Conservation (phyloP, 1,140 invertebrate species). For the Ctenoplectra terminalis region DNA sequence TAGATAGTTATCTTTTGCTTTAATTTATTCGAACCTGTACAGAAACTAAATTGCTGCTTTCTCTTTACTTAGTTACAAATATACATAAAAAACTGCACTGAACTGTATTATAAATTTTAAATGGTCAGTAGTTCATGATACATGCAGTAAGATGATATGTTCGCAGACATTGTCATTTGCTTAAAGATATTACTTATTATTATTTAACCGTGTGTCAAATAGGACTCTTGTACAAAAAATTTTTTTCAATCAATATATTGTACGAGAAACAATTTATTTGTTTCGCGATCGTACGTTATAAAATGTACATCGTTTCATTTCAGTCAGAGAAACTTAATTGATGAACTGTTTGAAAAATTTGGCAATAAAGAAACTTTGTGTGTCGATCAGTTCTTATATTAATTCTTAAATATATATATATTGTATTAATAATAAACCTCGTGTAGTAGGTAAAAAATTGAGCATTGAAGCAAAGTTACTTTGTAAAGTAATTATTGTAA, state of each 20-base stretch:
- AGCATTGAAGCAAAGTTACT: slow-evolving; percentile 49
- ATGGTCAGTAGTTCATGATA: not conserved
- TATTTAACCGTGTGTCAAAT: not conserved
- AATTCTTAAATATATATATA: slow-evolving; percentile 17
- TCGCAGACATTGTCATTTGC: not conserved
- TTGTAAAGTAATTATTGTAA: slow-evolving; percentile 39
- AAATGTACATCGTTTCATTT: not conserved
- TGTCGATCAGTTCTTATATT: slow-evolving; percentile 6
- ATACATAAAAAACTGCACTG: not conserved
- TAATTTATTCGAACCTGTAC: slow-evolving; percentile 14
- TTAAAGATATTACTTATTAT: not conserved
- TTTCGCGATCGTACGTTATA: not conserved
- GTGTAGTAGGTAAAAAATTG: slow-evolving; percentile 52
- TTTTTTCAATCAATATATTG: not conserved
- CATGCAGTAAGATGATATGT: slow-evolving; percentile 21
- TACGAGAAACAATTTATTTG: not conserved
- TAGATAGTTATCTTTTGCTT: slow-evolving; percentile 7
- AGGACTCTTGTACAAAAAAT: slow-evolving; percentile 6
- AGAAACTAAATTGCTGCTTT: slow-evolving; percentile 12
- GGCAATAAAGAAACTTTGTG: slow-evolving; percentile 32
- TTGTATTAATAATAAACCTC: slow-evolving; percentile 13
- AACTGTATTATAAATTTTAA: not conserved
- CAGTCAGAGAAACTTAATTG: slow-evolving; percentile 23
- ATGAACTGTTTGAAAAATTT: slow-evolving; percentile 4
- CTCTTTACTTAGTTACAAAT: not conserved